phyloP scores from a whole-genome alignment of 2,888 invertebrate species.

The Sicus ferrugineus region DNA sequence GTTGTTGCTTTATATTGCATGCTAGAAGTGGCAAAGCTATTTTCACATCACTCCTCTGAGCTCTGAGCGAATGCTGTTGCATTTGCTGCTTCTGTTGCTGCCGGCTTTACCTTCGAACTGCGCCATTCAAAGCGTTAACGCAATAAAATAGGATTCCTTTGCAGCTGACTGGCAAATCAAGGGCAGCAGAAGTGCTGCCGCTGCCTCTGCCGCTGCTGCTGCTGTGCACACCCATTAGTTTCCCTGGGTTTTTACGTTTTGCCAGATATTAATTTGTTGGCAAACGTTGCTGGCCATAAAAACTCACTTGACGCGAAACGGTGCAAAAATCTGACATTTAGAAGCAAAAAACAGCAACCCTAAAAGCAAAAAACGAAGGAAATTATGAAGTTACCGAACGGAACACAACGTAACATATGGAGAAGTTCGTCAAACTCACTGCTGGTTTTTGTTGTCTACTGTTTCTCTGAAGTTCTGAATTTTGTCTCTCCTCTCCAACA shows the following conservation, averaged over 20 bases:
- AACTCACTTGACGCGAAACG: constrained; percentile 21
- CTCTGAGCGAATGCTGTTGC: too few relatives aligned
- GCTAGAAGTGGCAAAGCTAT: too few relatives aligned
- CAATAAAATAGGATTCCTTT: neutral
- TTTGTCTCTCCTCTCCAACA: neutral
- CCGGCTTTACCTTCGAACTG: neutral
- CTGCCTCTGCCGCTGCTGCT: neutral
- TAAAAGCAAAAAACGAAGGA: neutral
- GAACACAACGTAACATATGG: too few relatives aligned
- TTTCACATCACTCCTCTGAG: too few relatives aligned
- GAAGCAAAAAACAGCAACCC: neutral
- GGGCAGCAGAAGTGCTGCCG: constrained; percentile 8
- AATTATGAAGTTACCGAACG: too few relatives aligned
- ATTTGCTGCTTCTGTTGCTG: neutral
- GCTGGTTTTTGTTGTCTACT: neutral
- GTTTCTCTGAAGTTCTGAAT: neutral
- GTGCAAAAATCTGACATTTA: neutral
- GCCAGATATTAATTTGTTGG: constrained; percentile 18
- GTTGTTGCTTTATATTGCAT: constrained; percentile 17
- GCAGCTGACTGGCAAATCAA: constrained; percentile 12
- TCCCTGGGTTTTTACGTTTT: neutral
- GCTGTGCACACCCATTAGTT: neutral
- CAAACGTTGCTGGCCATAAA: constrained; percentile 17
- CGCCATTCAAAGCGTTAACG: constrained; percentile 10
- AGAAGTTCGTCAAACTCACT: constrained; percentile 24